Base-by-base conservation (phyloP, 2,797 vertebrate species). In the Pipistrellus nathusii region DNA sequence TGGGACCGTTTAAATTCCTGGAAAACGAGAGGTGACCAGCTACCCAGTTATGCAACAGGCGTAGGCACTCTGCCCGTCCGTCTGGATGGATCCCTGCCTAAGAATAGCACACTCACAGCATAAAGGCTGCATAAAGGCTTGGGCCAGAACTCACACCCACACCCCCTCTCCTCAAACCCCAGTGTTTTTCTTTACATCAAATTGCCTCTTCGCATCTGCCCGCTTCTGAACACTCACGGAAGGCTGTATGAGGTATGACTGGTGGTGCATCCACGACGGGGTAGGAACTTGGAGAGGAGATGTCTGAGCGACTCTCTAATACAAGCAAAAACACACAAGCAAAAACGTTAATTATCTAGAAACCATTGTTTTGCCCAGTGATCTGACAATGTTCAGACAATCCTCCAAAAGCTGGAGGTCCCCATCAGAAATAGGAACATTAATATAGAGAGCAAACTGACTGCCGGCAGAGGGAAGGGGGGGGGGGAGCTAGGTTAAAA, bases 211-310 rank as follows among this genome's bases (percentile, higher is more conserved):
- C 90, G 53, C 68, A 85, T 83, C 17, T 87, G 94, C 81, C 87
- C 92, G 27, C 48, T n/a, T 90, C 30, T 55, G 55, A 91, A 78
- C 83, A 96, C 99, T 99, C 97, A 99, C 99, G 94, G 99, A 98
- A 97, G 99, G 99, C 94, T 99, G 99, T 99, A 99, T 99, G 98
- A 99, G 99, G 99, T 99, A 99, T 13, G 99, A 99, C 98, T 99
- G 99, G 96, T 99, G 99, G 95, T 99, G 99, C 98, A 99, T 98
- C 99, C 99, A 99, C 91, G 99, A 98, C 0, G 99, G 99, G 96
- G 98, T 99, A 96, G 99, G 99, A 84, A 99, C 98, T 99, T 99
- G 98, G 8, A 76, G 80, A 82, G 96, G 80, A 62, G 86, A 66
- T 8, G 94, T 96, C 96, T 94, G 97, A 87, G 94, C 80, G 84